phyloP scores from a whole-genome alignment of 2,888 invertebrate species.

The Suillia variegata region DNA sequence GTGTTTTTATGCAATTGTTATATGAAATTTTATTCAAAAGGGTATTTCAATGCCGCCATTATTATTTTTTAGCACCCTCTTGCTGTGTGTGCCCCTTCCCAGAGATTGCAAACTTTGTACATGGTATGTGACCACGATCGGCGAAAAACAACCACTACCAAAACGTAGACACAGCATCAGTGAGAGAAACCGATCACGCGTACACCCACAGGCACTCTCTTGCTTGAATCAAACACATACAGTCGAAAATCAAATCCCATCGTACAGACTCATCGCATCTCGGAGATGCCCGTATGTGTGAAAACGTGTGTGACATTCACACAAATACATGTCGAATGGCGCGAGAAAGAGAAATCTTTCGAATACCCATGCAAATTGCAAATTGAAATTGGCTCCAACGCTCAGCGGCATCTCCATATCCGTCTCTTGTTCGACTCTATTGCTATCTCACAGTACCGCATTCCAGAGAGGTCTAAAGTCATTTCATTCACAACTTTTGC shows the following conservation, averaged over 20 bases:
- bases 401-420: conserved; percentile 27
- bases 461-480: conserved; percentile 55
- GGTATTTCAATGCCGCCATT: conserved; percentile 37
- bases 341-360: conserved; percentile 18
- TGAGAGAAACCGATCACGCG: neutral
- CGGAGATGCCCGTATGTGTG: no score
- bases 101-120: neutral
- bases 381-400: no score
- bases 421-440: conserved; percentile 43
- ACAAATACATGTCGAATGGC: conserved; percentile 25
- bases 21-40: conserved; percentile 21
- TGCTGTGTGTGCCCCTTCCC: conserved; percentile 26
- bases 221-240: neutral
- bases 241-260: conserved; percentile 25
- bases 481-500: conserved; percentile 59
- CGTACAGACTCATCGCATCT: conserved; percentile 38
- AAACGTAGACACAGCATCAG: neutral
- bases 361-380: conserved; percentile 3
- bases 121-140: no score
- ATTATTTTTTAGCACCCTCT: conserved; percentile 32
- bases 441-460: conserved; percentile 54
- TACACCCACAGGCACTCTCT: neutral
- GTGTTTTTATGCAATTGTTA: neutral
- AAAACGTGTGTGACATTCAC: no score
- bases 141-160: neutral